A percentile compares a stretch with the other conserved stretches of the same genome.
Conservation (phyloP, 2,113 vertebrate genomes). For the Paracanthobrama guichenoti region DNA sequence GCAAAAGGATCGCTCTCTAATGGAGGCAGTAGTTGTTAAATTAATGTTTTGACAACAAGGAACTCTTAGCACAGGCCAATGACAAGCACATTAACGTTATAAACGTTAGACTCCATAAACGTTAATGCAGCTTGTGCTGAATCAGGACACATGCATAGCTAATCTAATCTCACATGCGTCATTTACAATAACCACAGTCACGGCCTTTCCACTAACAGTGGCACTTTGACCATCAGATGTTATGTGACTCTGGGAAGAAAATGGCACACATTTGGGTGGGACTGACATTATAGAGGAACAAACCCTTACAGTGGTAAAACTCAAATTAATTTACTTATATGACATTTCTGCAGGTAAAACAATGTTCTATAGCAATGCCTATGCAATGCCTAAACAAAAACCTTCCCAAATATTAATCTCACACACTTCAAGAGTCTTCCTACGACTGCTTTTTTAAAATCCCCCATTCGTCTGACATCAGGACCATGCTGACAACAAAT, state of each 20-base stretch:
- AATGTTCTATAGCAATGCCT: no score
- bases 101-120: not conserved
- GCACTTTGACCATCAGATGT: constrained; percentile 20
- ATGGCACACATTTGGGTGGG: not conserved
- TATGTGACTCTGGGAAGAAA: not conserved
- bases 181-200: constrained; percentile 12
- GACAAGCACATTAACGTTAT: not conserved
- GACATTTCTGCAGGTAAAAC: not conserved
- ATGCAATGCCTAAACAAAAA: no score
- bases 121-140: not conserved
- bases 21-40: not conserved
- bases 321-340: not conserved
- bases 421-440: not conserved
- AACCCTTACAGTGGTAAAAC: not conserved
- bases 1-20: not conserved
- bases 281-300: not conserved
- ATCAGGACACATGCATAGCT: not conserved
- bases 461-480: not conserved
- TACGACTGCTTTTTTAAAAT: not conserved
- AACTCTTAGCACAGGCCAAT: not conserved
- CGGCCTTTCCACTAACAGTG: not conserved
- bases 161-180: not conserved
- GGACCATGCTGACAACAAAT: not conserved
- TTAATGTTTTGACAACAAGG: not conserved
- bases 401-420: not conserved